Conservation (phyloP, 2,888 invertebrate species). For the Terebella lapidaria region DNA sequence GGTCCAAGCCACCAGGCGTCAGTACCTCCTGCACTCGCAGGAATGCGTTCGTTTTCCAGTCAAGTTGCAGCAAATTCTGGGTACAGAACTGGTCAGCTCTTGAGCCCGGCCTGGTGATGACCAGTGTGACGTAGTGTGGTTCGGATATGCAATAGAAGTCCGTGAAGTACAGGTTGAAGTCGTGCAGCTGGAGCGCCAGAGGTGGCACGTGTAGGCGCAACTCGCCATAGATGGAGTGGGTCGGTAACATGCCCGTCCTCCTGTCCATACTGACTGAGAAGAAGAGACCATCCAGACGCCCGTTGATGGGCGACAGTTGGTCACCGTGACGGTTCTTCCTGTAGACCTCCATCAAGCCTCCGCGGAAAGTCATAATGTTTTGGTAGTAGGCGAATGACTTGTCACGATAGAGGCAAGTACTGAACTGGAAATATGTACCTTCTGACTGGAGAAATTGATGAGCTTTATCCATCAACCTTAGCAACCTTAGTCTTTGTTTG, state of each 20-base stretch:
- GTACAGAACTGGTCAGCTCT: conserved; percentile 4
- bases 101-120: conserved; percentile 4
- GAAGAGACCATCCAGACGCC: conserved; percentile 15
- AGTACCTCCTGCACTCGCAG: too few relatives aligned
- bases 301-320: conserved; percentile 16
- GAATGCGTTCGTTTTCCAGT: not conserved
- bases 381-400: conserved; percentile 16
- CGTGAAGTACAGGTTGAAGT: conserved; percentile 1
- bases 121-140: conserved; percentile 5
- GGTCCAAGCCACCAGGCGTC: too few relatives aligned
- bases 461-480: too few relatives aligned
- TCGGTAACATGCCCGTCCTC: not conserved
- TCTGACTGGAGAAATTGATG: too few relatives aligned
- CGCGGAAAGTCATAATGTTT: conserved; percentile 6
- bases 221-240: not conserved
- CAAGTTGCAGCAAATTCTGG: conserved; percentile 1
- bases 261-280: conserved; percentile 13
- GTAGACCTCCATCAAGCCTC: conserved; percentile 16
- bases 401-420: conserved; percentile 22
- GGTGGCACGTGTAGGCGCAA: not conserved
- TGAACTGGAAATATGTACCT: too few relatives aligned
- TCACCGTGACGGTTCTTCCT: conserved; percentile 17
- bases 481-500: too few relatives aligned
- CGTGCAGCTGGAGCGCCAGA: not conserved
- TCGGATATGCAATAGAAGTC: not conserved